These are phyloP conservation scores for Operophtera brumata DNA, from an alignment of 2,888 invertebrate species.

Conservation along the genomic window DNA sequence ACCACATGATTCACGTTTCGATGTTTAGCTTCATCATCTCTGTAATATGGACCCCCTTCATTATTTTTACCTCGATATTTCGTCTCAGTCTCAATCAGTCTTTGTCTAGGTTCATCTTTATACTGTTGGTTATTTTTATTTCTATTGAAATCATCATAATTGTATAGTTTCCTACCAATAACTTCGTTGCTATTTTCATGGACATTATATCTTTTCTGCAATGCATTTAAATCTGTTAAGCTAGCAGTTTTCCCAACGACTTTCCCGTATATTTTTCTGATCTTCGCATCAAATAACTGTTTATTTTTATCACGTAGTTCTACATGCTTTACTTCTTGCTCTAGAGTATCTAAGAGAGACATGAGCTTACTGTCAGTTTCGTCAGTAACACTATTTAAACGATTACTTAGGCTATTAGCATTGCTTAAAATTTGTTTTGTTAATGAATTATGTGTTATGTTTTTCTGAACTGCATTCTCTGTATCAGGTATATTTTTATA, in stretches of 20 bases:
- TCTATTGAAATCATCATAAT: constrained; percentile 22
- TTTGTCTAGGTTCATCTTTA: constrained; percentile 4
- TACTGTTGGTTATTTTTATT: constrained; percentile 15
- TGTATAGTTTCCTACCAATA: constrained; percentile 24
- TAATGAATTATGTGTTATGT: constrained; percentile 36
- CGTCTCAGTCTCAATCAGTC: background rate
- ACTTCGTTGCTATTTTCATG: constrained; percentile 5
- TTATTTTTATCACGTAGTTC: constrained; percentile 51
- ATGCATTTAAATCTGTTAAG: constrained; percentile 12
- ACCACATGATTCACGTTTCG: background rate
- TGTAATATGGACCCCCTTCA: background rate
- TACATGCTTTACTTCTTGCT: constrained; percentile 56
- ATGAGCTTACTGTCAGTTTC: constrained; percentile 52
- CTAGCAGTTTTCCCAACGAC: constrained; percentile 40
- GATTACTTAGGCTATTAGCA: constrained; percentile 21
- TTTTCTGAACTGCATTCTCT: constrained; percentile 40
- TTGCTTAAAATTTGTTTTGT: constrained; percentile 21
- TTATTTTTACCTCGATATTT: background rate
- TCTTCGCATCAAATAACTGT: constrained; percentile 58
- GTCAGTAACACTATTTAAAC: constrained; percentile 34
- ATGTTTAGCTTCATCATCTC: background rate
- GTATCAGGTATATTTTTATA: constrained; percentile 21
- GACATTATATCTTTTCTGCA: background rate
- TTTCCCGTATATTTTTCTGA: constrained; percentile 58
- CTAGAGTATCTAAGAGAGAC: constrained; percentile 54